Evolutionary conservation across 1,140 invertebrate species (phyloP), one percentile per base, ranked within the genome.

Genomic region (Penaeus chinensis): DNA sequence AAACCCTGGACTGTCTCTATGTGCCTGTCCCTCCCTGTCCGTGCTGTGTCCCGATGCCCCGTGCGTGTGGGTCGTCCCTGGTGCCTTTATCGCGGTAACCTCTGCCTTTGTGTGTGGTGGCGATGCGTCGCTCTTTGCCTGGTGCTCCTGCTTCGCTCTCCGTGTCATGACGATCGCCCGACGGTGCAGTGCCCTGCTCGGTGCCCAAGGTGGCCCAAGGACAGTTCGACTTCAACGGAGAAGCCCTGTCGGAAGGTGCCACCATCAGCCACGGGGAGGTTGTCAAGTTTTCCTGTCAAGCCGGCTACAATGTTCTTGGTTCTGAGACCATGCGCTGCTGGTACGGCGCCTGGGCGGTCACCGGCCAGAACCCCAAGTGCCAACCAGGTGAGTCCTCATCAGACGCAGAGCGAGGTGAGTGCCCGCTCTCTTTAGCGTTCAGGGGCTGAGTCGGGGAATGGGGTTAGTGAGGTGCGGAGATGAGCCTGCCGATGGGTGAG

Each of bases 231-330:
- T 91, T 92, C 79, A 95, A 96, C 91, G 96, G 96, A 42, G 96
- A 95, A 92, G 94, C 96, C 81, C 77, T 87, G 22, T 84, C 94
- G 95, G 90, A 95, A 95, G 37, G 93, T 93, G 84, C 94, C 94
- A 94, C 95, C n/a, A 96, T 96, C 92, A 93, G 90, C 91, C 95
- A 95, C 54, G 96, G 96, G 18, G 96, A 97, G 91, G 94, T 97
- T n/a, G 94, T 97, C 24, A 95, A 96, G 91, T 96, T 96, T 93
- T 95, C 95, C 91, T 98, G 97, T 92, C 95, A 96, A 92, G 94
- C 95, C 71, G 96, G 97, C 82, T 97, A 95, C 92, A 96, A 91
- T 66, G 74, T 93, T 54, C 65, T 88, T 90, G 96, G 96, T 3
- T 93, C 95, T 0, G 94, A 94, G 19, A 94, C 95, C 90, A 92